A percentile compares a stretch with the other conserved stretches of the same genome.
These are phyloP conservation scores for Malurus splendens DNA, from an alignment of 2,797 vertebrate genomes.

Conservation along the genomic window DNA sequence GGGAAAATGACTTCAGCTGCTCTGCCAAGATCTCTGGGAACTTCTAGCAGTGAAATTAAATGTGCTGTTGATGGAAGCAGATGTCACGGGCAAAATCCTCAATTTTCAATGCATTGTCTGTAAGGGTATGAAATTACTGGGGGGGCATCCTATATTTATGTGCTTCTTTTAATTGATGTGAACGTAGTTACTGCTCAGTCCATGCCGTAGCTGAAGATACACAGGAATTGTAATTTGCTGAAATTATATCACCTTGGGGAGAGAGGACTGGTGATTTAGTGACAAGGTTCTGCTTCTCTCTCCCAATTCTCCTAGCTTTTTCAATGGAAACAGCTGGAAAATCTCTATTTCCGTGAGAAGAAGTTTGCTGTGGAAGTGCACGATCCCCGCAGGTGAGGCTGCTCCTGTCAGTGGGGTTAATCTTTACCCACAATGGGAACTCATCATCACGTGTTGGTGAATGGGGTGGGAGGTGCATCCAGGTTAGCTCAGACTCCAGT, in stretches of 20 bases:
- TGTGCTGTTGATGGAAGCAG: background rate
- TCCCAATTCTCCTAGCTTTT: slow-evolving; percentile 77
- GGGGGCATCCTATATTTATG: background rate
- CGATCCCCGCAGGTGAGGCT: slow-evolving; percentile 86
- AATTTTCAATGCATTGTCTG: background rate
- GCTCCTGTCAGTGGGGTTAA: rapidly evolving
- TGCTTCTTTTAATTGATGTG: background rate
- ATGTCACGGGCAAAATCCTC: background rate
- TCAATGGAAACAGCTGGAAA: slow-evolving; percentile 96
- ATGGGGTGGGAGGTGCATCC: background rate
- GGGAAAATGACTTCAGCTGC: background rate
- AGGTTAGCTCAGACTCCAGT: background rate
- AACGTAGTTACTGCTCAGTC: background rate
- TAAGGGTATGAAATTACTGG: background rate
- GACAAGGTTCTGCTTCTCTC: background rate
- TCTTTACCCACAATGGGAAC: background rate
- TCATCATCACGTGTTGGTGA: rapidly evolving
- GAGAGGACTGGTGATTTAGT: background rate
- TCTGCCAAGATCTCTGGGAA: background rate
- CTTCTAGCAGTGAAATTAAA: background rate
- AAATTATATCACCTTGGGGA: background rate
- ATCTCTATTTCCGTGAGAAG: slow-evolving; percentile 96
- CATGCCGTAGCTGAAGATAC: background rate
- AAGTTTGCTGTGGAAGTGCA: slow-evolving; percentile 97
- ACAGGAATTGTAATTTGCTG: background rate